Evolutionary conservation across 2,888 invertebrate genomes (phyloP).

Genomic region (Ormyrus nitidulus): DNA sequence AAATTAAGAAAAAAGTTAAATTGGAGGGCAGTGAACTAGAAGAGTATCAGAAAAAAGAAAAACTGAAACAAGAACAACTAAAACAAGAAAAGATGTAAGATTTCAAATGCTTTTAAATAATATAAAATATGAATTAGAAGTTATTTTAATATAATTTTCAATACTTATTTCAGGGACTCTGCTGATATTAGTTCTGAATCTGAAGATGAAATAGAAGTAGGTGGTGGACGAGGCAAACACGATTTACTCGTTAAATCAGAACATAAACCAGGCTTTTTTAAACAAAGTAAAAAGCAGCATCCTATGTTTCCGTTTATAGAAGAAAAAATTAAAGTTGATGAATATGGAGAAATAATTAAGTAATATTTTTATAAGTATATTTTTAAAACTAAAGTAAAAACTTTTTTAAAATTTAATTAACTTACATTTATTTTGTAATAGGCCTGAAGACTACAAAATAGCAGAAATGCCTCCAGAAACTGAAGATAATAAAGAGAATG

Average conservation of each 20-base stretch:
- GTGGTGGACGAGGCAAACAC: constrained; percentile 86
- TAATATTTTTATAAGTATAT: constrained; percentile 66
- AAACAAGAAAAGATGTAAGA: constrained; percentile 75
- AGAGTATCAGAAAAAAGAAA: constrained; percentile 83
- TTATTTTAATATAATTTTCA: background rate
- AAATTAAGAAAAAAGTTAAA: constrained; percentile 83
- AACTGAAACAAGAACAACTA: constrained; percentile 76
- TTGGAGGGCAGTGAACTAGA: constrained; percentile 88
- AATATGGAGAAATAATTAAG: constrained; percentile 96
- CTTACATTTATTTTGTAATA: constrained; percentile 62
- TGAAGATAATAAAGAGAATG: constrained; percentile 83
- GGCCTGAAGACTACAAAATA: constrained; percentile 93
- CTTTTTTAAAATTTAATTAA: constrained; percentile 7
- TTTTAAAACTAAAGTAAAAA: constrained; percentile 6
- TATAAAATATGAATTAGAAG: background rate
- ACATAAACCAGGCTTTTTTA: constrained; percentile 87
- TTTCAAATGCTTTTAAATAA: constrained; percentile 6
- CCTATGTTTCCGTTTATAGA: constrained; percentile 98
- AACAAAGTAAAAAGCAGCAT: constrained; percentile 92
- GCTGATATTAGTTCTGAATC: constrained; percentile 87
- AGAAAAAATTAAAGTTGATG: constrained; percentile 93
- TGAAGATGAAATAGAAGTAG: constrained; percentile 89
- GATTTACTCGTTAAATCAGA: constrained; percentile 91
- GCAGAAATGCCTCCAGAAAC: constrained; percentile 83
- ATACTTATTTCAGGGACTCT: constrained; percentile 78